Evolutionary conservation across 2,797 vertebrate genomes (phyloP).

Genomic region (Protonibea diacanthus): DNA sequence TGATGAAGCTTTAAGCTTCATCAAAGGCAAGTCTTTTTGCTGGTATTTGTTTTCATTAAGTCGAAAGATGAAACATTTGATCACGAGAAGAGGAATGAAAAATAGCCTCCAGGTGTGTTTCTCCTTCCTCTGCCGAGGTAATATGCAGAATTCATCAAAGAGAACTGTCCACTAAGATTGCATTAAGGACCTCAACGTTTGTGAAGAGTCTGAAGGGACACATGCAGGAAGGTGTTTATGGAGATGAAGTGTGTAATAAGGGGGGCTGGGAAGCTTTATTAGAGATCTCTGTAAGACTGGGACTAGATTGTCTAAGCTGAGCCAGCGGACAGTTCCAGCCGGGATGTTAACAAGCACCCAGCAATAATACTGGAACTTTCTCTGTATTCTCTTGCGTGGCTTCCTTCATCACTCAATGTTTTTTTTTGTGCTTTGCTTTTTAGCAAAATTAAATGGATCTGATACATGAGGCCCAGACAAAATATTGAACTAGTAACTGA

Average conservation of each 20-base stretch:
- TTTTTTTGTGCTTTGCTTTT: slow-evolving; percentile 15
- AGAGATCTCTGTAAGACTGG: slow-evolving; percentile 20
- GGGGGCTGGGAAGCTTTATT: slow-evolving; percentile 11
- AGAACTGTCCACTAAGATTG: slow-evolving; percentile 9
- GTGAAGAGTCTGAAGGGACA: slow-evolving; percentile 40
- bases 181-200: slow-evolving; percentile 11
- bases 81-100: slow-evolving; percentile 24
- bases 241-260: slow-evolving; percentile 50
- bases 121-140: background rate
- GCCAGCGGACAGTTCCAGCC: background rate
- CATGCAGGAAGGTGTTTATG: slow-evolving; percentile 42
- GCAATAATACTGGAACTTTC: background rate
- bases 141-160: slow-evolving; percentile 26
- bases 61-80: slow-evolving; percentile 40
- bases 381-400: background rate
- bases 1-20: slow-evolving; percentile 48
- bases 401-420: background rate
- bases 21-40: slow-evolving; percentile 22
- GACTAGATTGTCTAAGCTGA: slow-evolving; percentile 16
- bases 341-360: slow-evolving; percentile 3
- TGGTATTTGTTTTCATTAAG: slow-evolving; percentile 58
- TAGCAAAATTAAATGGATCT: slow-evolving; percentile 10
- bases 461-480: slow-evolving; percentile 22
- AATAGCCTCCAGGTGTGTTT: slow-evolving; percentile 40
- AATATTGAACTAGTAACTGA: slow-evolving; percentile 3